A percentile compares a stretch with the other conserved stretches of the same genome.
Evolutionary conservation across 1,140 invertebrate genomes (phyloP).

Genomic region (Bombus huntii): DNA sequence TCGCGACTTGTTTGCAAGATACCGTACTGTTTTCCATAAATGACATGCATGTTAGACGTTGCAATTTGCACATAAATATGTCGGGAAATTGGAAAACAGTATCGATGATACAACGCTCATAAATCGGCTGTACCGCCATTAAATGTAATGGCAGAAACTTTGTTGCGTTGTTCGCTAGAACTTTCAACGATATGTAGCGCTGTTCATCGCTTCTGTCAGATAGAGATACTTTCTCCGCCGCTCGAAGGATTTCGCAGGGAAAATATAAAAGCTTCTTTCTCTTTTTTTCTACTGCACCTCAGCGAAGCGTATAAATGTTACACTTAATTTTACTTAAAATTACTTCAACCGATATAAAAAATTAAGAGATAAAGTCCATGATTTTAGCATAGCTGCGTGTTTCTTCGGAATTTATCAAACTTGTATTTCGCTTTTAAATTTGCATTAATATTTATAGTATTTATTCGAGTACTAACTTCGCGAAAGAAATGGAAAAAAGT

Average conservation of each 20-base stretch:
- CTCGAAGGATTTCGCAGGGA: conserved; percentile 49
- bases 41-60: background rate
- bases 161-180: background rate
- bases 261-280: conserved; percentile 48
- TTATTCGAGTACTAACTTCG: background rate
- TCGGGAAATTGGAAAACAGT: background rate
- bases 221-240: conserved; percentile 56
- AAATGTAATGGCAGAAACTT: conserved; percentile 13
- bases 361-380: background rate
- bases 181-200: conserved; percentile 26
- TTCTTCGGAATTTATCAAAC: background rate
- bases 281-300: conserved; percentile 24
- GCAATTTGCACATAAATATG: background rate
- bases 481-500: background rate
- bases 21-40: background rate
- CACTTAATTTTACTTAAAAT: background rate
- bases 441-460: background rate
- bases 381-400: background rate
- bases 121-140: background rate
- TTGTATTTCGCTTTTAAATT: background rate
- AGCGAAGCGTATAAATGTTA: background rate
- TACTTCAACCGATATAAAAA: background rate
- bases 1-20: background rate
- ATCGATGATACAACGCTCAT: background rate
- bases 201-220: conserved; percentile 41